phyloP scores from a whole-genome alignment of 2,797 vertebrate species.

The Cryptoblepharus egeriae region DNA sequence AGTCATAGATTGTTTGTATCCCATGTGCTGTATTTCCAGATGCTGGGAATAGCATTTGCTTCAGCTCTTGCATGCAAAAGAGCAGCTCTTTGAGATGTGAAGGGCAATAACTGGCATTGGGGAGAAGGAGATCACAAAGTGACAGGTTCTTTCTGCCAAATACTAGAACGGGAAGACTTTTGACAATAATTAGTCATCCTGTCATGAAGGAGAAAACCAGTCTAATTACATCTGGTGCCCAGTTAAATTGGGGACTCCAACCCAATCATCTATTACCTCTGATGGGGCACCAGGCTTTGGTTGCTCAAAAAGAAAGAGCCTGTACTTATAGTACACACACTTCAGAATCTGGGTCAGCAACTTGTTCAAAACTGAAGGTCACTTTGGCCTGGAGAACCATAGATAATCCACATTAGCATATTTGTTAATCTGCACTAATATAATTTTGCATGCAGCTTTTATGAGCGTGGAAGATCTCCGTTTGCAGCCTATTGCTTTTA shows the following conservation, averaged over 20 bases:
- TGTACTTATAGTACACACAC: neutral
- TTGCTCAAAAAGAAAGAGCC: neutral
- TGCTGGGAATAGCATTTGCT: conserved; percentile 53
- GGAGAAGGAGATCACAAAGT: conserved; percentile 53
- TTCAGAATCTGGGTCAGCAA: neutral
- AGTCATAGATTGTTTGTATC: conserved; percentile 20
- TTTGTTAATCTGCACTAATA: too few relatives aligned
- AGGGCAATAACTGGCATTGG: conserved; percentile 53
- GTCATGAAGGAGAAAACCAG: conserved; percentile 61
- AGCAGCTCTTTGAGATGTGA: conserved; percentile 51
- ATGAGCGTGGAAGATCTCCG: too few relatives aligned
- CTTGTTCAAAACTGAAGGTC: too few relatives aligned
- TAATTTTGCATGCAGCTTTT: too few relatives aligned
- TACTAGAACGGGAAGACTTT: conserved; percentile 49
- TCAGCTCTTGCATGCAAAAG: conserved; percentile 40
- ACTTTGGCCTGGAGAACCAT: too few relatives aligned
- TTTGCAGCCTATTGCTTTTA: too few relatives aligned
- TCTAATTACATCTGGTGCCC: conserved; percentile 49
- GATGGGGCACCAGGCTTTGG: conserved; percentile 28
- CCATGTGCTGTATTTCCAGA: conserved; percentile 30
- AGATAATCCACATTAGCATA: too few relatives aligned
- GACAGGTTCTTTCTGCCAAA: conserved; percentile 48
- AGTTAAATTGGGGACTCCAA: conserved; percentile 45
- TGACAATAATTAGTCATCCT: conserved; percentile 38
- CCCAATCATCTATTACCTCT: conserved; percentile 58